phyloP scores from a whole-genome alignment of 2,113 vertebrate genomes.

The Lycaon pictus region DNA sequence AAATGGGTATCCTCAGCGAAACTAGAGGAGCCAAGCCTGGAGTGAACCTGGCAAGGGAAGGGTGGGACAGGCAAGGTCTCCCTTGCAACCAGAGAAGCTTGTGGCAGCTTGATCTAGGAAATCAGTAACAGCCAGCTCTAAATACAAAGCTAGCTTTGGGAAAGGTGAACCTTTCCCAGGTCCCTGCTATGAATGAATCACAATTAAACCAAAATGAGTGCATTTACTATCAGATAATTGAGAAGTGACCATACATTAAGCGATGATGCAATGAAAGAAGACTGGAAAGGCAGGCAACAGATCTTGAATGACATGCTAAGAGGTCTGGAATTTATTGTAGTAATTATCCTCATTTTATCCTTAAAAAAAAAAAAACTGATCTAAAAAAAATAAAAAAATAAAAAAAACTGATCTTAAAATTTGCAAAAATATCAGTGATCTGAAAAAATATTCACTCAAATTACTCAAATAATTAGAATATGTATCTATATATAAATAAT shows the following conservation, averaged over 20 bases:
- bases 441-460: slow-evolving; percentile 33
- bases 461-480: slow-evolving; percentile 31
- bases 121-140: slow-evolving; percentile 24
- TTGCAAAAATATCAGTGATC: neutral
- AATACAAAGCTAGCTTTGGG: neutral
- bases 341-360: neutral
- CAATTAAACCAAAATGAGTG: slow-evolving; percentile 25
- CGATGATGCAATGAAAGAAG: neutral
- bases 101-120: neutral
- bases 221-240: slow-evolving; percentile 4
- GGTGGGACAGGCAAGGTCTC: neutral
- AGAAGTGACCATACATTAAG: neutral
- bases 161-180: slow-evolving; percentile 30
- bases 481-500: neutral
- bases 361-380: neutral
- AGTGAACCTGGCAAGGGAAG: neutral
- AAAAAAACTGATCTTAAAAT: too few relatives aligned
- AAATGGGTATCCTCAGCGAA: neutral
- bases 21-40: neutral
- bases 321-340: neutral
- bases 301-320: neutral
- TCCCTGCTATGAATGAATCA: neutral
- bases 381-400: too few relatives aligned
- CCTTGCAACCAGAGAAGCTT: neutral
- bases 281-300: neutral